Percentiles rank a stretch among this genome's conserved stretches.
phyloP scores from a whole-genome alignment of 2,797 vertebrate species.

The Tokudaia muenninki region DNA sequence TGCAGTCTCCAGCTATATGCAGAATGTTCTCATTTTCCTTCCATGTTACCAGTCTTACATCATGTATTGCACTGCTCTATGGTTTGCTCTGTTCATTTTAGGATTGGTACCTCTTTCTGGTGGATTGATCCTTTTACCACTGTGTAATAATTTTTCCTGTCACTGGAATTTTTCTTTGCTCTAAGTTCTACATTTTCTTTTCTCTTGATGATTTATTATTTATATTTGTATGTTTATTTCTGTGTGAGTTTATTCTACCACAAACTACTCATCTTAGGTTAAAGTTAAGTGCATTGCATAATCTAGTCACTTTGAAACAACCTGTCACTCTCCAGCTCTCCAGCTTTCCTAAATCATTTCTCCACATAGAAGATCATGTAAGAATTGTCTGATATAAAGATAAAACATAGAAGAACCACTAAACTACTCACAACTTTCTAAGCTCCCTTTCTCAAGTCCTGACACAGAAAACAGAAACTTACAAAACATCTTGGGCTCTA shows the following conservation, averaged over 20 bases:
- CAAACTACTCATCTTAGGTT: not conserved
- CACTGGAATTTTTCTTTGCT: not conserved
- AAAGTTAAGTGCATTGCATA: not conserved
- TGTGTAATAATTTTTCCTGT: not conserved
- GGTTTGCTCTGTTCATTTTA: not conserved
- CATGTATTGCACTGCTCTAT: not conserved
- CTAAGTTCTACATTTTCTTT: not conserved
- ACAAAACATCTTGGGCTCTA: not conserved
- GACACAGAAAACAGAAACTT: not conserved
- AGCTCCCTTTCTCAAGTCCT: not conserved
- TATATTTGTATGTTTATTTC: not conserved
- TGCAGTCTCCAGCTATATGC: not conserved
- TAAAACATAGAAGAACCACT: not conserved
- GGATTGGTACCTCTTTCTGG: not conserved
- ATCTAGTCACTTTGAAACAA: constrained; percentile 17
- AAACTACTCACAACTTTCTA: not conserved
- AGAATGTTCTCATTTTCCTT: not conserved
- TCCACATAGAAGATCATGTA: not conserved
- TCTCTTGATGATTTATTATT: not conserved
- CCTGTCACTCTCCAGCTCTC: not conserved
- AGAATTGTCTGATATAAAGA: not conserved
- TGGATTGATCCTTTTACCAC: not conserved
- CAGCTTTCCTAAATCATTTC: not conserved
- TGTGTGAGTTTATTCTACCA: not conserved
- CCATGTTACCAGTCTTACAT: not conserved